Percentiles rank a stretch among this genome's conserved stretches.
phyloP scores from a whole-genome alignment of 2,797 vertebrate genomes.

The Hippocampus kuda region DNA sequence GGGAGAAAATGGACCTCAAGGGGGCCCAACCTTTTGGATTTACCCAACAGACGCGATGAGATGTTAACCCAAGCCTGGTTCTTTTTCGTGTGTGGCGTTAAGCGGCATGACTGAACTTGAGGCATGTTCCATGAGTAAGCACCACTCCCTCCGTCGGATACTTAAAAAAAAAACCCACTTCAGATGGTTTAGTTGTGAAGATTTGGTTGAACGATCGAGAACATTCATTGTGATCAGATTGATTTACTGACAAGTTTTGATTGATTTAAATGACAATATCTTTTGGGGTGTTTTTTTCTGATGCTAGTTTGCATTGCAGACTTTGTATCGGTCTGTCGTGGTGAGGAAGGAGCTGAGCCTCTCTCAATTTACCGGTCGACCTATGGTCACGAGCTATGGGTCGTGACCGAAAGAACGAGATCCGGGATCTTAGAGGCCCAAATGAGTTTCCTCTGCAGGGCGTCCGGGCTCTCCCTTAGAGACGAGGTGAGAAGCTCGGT shows the following conservation, averaged over 20 bases:
- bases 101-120: constrained; percentile 51
- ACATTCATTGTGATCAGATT: constrained; percentile 38
- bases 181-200: constrained; percentile 36
- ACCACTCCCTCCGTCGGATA: constrained; percentile 31
- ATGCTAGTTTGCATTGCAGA: too few relatives aligned
- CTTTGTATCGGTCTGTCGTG: too few relatives aligned
- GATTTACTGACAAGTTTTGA: not conserved
- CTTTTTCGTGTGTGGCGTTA: constrained; percentile 31
- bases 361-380: too few relatives aligned
- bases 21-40: constrained; percentile 37
- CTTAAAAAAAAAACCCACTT: constrained; percentile 22
- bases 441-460: too few relatives aligned
- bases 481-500: too few relatives aligned
- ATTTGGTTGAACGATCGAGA: constrained; percentile 13
- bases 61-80: constrained; percentile 39
- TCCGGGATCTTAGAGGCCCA: too few relatives aligned
- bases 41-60: constrained; percentile 55
- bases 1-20: constrained; percentile 12
- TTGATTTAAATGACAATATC: too few relatives aligned
- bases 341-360: too few relatives aligned
- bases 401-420: too few relatives aligned
- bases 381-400: too few relatives aligned
- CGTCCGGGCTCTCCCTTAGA: too few relatives aligned
- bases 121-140: constrained; percentile 48
- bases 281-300: not conserved